These are phyloP conservation scores for Ptyas mucosa DNA, from an alignment of 2,113 vertebrate genomes.

Conservation along the genomic window DNA sequence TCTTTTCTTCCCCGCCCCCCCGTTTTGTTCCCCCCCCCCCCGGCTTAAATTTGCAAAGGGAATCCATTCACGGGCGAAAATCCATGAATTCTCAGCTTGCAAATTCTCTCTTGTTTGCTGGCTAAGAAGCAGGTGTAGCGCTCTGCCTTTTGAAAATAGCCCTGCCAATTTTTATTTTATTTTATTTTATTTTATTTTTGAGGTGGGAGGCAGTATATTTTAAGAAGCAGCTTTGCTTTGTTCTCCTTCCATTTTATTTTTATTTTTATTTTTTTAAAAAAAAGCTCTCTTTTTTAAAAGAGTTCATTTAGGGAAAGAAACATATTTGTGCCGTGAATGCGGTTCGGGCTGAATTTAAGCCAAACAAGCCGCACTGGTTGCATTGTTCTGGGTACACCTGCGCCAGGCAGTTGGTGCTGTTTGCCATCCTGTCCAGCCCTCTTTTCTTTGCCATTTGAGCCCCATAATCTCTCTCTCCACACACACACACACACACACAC, in stretches of 20 bases:
- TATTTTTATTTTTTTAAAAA: background rate
- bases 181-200: too few relatives aligned
- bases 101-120: background rate
- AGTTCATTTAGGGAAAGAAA: background rate
- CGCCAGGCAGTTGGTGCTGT: background rate
- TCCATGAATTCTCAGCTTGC: too few relatives aligned
- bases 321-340: constrained; percentile 11
- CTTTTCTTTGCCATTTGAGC: background rate
- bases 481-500: background rate
- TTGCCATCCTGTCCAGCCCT: background rate
- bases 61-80: background rate
- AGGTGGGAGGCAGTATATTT: background rate
- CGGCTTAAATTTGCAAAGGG: background rate
- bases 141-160: background rate
- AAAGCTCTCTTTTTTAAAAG: background rate
- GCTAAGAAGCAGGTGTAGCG: background rate
- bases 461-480: background rate
- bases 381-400: constrained; percentile 38
- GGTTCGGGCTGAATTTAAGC: constrained; percentile 15
- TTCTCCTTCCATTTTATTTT: background rate
- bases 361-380: background rate
- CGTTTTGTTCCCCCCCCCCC: accelerated
- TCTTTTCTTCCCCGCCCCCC: background rate
- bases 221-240: background rate
- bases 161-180: background rate